Base-by-base conservation (phyloP, 2,888 invertebrate species). In the Coenonympha arcania region DNA sequence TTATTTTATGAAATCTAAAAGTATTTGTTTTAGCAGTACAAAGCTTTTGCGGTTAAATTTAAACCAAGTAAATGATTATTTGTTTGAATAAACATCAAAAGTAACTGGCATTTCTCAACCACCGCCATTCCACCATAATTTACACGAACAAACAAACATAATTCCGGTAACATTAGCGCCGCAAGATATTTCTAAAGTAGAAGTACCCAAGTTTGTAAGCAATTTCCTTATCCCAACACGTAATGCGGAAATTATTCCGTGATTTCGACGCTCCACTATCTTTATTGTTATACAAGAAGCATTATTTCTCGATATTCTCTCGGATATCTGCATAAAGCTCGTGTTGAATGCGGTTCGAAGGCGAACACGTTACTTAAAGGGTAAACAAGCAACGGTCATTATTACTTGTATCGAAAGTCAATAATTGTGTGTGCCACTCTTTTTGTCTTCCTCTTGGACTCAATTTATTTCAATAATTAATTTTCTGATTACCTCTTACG, bases 241-340 rank as follows among this genome's bases (percentile, higher is more conserved):
- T 61, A 56, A 55, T 54, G 56, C 59, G 64, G 59, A 62, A 62
- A 64, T 60, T 57, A 62, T 58, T 61, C 56, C 53, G 54, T 57
- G 59, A 58, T 58, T 59, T 60, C 56, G 50, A 55, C 55, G 57
- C 53, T 53, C 44, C 50, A 55, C 56, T 60, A 63, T 62, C 61
- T 60, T 62, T 62, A 61, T 63, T 62, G 61, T 60, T 63, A 60
- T 59, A 59, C 59, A 62, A 63, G 59, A 59, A 58, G 56, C 53
- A 57, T 59, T 60, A 59, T 59, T 59, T 57, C 54, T 56, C 54
- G 57, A 59, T 61, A 58, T 56, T 58, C 52, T 30, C 54, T 54
- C 39, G 16, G 52, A 55, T 59, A 57, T 57, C 56, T 54, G 45
- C 43, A 41, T 47, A 46, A 57, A 53, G 46, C 52, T 54, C 56